Evolutionary conservation across 2,113 vertebrate species (phyloP), one percentile per base, ranked within the genome.

Genomic region (Microtus ochrogaster): DNA sequence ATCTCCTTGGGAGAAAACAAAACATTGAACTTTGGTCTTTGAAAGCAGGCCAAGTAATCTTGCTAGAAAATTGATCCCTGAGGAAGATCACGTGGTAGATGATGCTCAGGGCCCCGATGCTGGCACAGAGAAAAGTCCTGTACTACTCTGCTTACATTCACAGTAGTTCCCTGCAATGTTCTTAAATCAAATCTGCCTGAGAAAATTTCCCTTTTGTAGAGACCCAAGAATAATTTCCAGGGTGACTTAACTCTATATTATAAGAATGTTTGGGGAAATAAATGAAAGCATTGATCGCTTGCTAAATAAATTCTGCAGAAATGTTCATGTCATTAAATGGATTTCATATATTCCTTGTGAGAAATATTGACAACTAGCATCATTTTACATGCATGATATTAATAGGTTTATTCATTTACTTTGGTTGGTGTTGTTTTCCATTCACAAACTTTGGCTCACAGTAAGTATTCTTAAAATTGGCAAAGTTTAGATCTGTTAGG

Each of bases 401-500:
- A 5, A 22, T 39, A 73, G 36, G 10, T 33, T 44, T 17, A 55
- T 72, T 17, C 11, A 49, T 73, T 55, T 55, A 28, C 33, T 47
- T 87, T 70, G n/a, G 7, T 39, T 55, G 49, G 10, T 24, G 22
- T 44, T 63, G 3, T 86, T n/a, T 36, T 44, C 11, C 11, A n/a
- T 39, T 47, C 36, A 55, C 3, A 36, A 88, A 6, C 13, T 39
- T n/a, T 58, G 68, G 19, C 2, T 91, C 26, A 93, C 2, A 3
- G 94, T 96, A 91, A 96, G 90, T 95, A 83, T 72, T 36, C 4
- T 13, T 78, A 89, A 91, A 86, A 86, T 24, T 39, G 33, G 4
- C 79, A 7, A 14, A 0, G n/a, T 77, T 81, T 87, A 58, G 0
- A 28, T 68, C 0, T 13, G 6, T 21, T 77, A 5, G 41, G 5